These are phyloP conservation scores for Sceliomorpha sp. DNA, from an alignment of 2,888 invertebrate genomes.

Conservation along the genomic window DNA sequence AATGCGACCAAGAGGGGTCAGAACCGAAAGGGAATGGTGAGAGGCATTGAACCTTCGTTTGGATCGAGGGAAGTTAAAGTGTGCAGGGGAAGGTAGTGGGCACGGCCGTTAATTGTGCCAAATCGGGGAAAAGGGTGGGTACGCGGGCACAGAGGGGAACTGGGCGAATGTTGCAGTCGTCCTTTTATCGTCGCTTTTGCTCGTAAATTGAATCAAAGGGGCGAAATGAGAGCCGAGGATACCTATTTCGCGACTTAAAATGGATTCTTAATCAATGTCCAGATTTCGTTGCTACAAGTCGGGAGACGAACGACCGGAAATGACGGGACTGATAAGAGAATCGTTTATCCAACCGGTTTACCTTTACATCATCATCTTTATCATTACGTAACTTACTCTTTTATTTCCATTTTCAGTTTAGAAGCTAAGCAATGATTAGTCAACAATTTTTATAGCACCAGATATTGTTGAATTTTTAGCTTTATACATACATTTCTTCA, in stretches of 20 bases:
- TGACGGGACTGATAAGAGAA: constrained; percentile 76
- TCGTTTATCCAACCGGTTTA: constrained; percentile 66
- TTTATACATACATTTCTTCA: too few species aligned
- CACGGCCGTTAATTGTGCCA: constrained; percentile 57
- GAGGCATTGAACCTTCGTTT: constrained; percentile 54
- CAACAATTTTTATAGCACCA: too few species aligned
- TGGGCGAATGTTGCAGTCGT: constrained; percentile 48
- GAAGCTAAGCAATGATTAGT: too few species aligned
- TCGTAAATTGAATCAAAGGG: constrained; percentile 78
- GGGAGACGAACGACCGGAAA: constrained; percentile 78
- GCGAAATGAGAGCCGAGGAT: constrained; percentile 64
- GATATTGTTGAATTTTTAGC: too few species aligned
- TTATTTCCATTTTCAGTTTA: constrained; percentile 3
- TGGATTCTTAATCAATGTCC: constrained; percentile 75
- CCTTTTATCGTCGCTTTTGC: constrained; percentile 68
- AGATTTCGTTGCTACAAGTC: constrained; percentile 70
- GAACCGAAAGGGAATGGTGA: neutral
- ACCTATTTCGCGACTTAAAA: constrained; percentile 73
- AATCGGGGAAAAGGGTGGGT: constrained; percentile 42
- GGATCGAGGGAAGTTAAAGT: constrained; percentile 70
- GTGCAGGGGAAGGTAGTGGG: constrained; percentile 40
- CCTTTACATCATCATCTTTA: constrained; percentile 22
- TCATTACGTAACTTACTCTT: constrained; percentile 60
- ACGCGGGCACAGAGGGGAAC: constrained; percentile 50
- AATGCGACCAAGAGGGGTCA: constrained; percentile 8